Percentiles rank a stretch among this genome's conserved stretches.
Conservation (phyloP, 1,140 invertebrate species). For the Temnothorax nylanderi region DNA sequence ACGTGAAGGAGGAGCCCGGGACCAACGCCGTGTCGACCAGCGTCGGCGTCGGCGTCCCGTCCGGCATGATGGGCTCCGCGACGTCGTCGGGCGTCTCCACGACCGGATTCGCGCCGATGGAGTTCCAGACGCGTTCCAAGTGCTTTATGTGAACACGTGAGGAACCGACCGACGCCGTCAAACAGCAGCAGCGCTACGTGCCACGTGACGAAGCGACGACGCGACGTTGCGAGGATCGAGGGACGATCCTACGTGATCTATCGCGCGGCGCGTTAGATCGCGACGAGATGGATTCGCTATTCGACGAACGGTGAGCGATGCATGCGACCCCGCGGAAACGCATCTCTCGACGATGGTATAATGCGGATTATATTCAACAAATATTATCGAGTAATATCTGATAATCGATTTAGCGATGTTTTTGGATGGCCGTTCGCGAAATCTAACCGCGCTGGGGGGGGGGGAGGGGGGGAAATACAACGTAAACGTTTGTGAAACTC, state of each 20-base stretch:
- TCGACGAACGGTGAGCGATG: slow-evolving; percentile 35
- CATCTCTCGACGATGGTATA: not conserved
- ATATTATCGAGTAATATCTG: slow-evolving; percentile 37
- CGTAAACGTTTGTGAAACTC: slow-evolving; percentile 24
- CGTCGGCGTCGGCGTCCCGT: slow-evolving; percentile 72
- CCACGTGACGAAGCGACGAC: slow-evolving; percentile 20
- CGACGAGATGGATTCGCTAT: slow-evolving; percentile 1
- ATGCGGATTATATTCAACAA: slow-evolving; percentile 27
- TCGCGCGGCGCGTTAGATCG: not conserved
- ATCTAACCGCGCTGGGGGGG: slow-evolving; percentile 4
- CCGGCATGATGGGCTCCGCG: slow-evolving; percentile 78
- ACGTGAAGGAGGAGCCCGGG: slow-evolving; percentile 83
- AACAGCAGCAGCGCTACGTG: not conserved
- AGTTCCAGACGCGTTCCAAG: slow-evolving; percentile 82
- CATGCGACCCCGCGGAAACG: not conserved
- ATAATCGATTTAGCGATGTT: slow-evolving; percentile 30
- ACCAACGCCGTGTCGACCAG: slow-evolving; percentile 76
- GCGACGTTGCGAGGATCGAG: not conserved
- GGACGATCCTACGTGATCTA: slow-evolving; percentile 7
- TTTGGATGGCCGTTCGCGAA: slow-evolving; percentile 14
- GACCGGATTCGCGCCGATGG: slow-evolving; percentile 78
- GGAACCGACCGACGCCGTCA: not conserved
- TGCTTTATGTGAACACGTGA: slow-evolving; percentile 81
- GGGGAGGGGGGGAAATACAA: not conserved
- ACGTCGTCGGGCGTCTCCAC: slow-evolving; percentile 79